phyloP scores from a whole-genome alignment of 1,140 invertebrate species.

The Phymastichus coffea region DNA sequence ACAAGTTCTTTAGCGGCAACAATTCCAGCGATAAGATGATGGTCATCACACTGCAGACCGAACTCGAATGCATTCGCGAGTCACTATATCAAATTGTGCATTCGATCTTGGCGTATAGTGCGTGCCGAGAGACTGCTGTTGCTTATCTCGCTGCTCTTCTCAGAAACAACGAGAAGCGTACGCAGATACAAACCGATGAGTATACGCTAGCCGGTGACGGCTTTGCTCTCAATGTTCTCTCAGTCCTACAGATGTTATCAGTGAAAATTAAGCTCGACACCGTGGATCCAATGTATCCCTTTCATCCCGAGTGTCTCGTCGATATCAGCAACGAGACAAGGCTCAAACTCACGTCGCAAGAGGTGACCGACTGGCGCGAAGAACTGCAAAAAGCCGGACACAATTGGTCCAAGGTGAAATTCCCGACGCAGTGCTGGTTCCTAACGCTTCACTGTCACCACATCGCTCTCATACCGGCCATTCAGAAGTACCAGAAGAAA shows the following conservation, averaged over 20 bases:
- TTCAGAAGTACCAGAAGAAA: constrained; percentile 84
- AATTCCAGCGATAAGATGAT: constrained; percentile 60
- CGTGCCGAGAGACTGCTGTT: constrained; percentile 73
- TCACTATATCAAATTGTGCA: constrained; percentile 82
- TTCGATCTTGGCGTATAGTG: constrained; percentile 76
- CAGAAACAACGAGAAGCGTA: constrained; percentile 79
- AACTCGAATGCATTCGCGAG: constrained; percentile 70
- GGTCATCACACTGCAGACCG: constrained; percentile 66
- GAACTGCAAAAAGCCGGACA: constrained; percentile 58
- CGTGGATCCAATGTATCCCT: constrained; percentile 84
- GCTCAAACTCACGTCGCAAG: constrained; percentile 77
- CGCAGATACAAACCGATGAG: constrained; percentile 88
- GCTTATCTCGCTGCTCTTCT: constrained; percentile 77
- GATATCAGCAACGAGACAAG: constrained; percentile 83
- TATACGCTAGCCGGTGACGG: constrained; percentile 84
- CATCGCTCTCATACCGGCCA: constrained; percentile 81
- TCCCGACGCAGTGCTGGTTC: constrained; percentile 96
- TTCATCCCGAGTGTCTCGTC: constrained; percentile 76
- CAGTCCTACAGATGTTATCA: constrained; percentile 84
- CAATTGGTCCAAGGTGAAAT: constrained; percentile 78
- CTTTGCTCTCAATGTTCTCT: constrained; percentile 91
- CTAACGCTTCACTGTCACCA: constrained; percentile 92
- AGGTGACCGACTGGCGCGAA: constrained; percentile 69
- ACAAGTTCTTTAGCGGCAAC: constrained; percentile 64
- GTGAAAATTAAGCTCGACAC: constrained; percentile 83